Conservation (phyloP, 2,797 vertebrate genomes). For the Monodelphis domestica region DNA sequence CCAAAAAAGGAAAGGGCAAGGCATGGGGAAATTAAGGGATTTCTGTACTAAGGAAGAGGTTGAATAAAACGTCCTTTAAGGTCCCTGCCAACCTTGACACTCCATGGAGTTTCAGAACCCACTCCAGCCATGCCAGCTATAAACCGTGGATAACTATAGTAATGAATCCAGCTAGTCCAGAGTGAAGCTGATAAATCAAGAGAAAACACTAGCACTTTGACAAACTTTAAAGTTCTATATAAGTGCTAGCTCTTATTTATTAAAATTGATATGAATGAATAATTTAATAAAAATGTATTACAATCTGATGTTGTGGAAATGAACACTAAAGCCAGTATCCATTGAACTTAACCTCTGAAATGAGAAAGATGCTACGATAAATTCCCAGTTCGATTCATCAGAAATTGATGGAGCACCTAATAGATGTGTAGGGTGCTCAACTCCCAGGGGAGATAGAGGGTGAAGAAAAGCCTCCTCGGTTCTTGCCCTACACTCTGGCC, state of each 20-base stretch:
- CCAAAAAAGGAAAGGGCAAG: slow-evolving; percentile 42
- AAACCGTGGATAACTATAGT: neutral
- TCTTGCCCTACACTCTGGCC: neutral
- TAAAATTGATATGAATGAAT: too few species aligned
- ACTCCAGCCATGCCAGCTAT: neutral
- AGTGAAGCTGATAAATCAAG: neutral
- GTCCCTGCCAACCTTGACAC: neutral
- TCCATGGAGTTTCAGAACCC: neutral
- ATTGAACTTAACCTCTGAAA: neutral
- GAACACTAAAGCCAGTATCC: neutral
- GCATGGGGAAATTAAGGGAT: neutral
- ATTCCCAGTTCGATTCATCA: neutral
- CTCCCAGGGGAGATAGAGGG: neutral
- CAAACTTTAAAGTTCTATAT: neutral
- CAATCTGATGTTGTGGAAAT: neutral
- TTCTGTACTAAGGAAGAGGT: neutral
- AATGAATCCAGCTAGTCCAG: neutral
- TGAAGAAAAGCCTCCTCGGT: neutral
- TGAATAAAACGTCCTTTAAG: neutral
- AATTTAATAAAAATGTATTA: too few species aligned
- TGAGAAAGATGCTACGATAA: neutral
- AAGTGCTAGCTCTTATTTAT: neutral
- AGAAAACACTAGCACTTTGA: neutral
- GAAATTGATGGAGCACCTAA: neutral
- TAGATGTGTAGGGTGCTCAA: neutral